Evolutionary conservation across 1,140 invertebrate species (phyloP).

Genomic region (Drosophila nebulosa): DNA sequence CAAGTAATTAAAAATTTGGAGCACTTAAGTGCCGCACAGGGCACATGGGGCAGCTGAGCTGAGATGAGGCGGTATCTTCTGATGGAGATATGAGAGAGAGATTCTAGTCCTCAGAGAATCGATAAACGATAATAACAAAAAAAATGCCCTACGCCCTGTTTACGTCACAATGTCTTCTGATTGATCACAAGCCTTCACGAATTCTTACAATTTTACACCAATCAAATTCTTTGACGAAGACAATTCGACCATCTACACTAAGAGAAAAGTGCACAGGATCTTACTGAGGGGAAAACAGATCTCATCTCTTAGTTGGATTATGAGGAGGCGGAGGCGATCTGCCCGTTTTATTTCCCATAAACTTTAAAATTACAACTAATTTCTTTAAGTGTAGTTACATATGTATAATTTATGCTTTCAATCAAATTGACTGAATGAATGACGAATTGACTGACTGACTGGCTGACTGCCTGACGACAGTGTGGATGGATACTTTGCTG

Average conservation of each 20-base stretch:
- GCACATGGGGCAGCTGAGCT: background rate
- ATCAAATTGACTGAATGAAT: constrained; percentile 44
- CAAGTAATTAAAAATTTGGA: constrained; percentile 53
- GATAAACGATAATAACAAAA: background rate
- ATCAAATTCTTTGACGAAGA: constrained; percentile 49
- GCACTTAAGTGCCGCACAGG: constrained; percentile 45
- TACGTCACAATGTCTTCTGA: background rate
- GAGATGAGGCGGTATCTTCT: background rate
- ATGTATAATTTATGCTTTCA: constrained; percentile 64
- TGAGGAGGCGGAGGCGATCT: no score
- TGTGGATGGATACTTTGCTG: constrained; percentile 23
- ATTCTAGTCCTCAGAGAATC: background rate
- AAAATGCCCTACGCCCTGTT: background rate
- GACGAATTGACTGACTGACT: constrained; percentile 25
- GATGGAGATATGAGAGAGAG: background rate
- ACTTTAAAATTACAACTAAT: background rate
- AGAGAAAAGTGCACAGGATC: constrained; percentile 8
- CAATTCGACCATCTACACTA: background rate
- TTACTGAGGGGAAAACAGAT: no score
- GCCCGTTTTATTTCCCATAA: no score
- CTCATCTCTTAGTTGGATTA: no score
- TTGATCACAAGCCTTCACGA: constrained; percentile 24
- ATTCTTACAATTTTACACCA: constrained; percentile 41
- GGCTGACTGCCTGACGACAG: constrained; percentile 43
- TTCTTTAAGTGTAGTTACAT: constrained; percentile 11